Percentiles rank a stretch among this genome's conserved stretches.
Conservation (phyloP, 2,888 invertebrate species). For the Eupithecia insigniata region DNA sequence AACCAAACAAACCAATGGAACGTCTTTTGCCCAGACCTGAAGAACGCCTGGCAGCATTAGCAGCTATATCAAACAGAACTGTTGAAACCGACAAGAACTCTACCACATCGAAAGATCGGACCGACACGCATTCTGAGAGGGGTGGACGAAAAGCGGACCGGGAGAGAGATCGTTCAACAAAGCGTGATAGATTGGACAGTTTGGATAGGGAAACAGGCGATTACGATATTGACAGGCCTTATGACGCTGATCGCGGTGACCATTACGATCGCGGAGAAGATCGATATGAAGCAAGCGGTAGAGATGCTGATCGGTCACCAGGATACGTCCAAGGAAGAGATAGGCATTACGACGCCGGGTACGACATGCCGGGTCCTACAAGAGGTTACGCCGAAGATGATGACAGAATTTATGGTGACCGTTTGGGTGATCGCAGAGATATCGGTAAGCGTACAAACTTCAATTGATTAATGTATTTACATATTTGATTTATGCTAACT, state of each 20-base stretch:
- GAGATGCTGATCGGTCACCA: conserved; percentile 77
- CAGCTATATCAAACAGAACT: conserved; percentile 79
- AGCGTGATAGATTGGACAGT: conserved; percentile 77
- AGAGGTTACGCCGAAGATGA: conserved; percentile 82
- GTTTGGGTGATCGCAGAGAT: conserved; percentile 76
- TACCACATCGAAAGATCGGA: conserved; percentile 76
- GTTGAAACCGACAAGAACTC: conserved; percentile 78
- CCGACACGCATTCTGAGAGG: conserved; percentile 77
- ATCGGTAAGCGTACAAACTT: conserved; percentile 66
- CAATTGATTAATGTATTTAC: conserved; percentile 34
- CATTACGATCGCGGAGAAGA: conserved; percentile 79
- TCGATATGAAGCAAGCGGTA: conserved; percentile 70
- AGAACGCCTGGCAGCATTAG: conserved; percentile 85
- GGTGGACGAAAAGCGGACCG: conserved; percentile 78
- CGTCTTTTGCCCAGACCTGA: conserved; percentile 86
- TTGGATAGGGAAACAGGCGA: conserved; percentile 79
- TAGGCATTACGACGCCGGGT: conserved; percentile 77
- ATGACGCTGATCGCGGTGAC: conserved; percentile 80
- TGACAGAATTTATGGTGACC: conserved; percentile 81
- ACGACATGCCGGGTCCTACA: conserved; percentile 76
- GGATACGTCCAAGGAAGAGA: conserved; percentile 74
- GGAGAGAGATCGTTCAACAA: conserved; percentile 80
- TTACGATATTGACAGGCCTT: conserved; percentile 78
- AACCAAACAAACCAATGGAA: conserved; percentile 86
- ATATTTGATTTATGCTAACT: not conserved